Evolutionary conservation across 2,797 vertebrate species (phyloP).

Genomic region (Mus spretus): DNA sequence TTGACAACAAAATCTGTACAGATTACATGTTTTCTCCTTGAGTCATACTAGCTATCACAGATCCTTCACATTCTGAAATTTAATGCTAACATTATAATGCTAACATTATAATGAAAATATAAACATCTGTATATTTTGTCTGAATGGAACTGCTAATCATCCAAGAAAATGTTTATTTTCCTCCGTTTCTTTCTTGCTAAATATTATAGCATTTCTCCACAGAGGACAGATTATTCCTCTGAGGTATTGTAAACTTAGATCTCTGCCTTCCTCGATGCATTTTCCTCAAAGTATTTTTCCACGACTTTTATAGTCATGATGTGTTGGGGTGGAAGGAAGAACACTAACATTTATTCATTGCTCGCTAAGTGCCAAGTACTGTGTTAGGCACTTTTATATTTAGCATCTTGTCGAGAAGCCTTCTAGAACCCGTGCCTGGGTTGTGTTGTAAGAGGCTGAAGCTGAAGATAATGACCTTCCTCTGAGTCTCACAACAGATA

Average conservation of each 20-base stretch:
- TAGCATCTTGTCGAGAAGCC: background rate
- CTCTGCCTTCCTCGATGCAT: conserved; percentile 65
- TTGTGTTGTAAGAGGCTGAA: conserved; percentile 15
- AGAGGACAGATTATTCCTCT: conserved; percentile 72
- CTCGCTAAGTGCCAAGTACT: conserved; percentile 43
- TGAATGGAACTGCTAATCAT: conserved; percentile 59
- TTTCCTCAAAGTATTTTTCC: conserved; percentile 79
- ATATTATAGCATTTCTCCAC: conserved; percentile 48
- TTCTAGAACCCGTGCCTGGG: background rate
- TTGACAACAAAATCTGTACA: conserved; percentile 40
- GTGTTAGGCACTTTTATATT: conserved; percentile 46
- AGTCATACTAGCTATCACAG: background rate
- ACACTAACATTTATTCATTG: conserved; percentile 59
- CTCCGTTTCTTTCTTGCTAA: conserved; percentile 65
- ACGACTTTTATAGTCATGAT: conserved; percentile 79
- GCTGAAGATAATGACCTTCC: background rate
- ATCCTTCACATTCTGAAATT: conserved; percentile 19
- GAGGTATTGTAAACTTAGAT: conserved; percentile 77
- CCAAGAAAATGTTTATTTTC: conserved; percentile 64
- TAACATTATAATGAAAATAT: conserved; percentile 17
- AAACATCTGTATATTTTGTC: conserved; percentile 53
- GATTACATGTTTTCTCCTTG: conserved; percentile 19
- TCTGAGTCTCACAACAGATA: background rate
- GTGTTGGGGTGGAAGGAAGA: conserved; percentile 61
- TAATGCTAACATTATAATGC: conserved; percentile 45